Conservation (phyloP, 2,113 vertebrate species). For the Nanorana parkeri region DNA sequence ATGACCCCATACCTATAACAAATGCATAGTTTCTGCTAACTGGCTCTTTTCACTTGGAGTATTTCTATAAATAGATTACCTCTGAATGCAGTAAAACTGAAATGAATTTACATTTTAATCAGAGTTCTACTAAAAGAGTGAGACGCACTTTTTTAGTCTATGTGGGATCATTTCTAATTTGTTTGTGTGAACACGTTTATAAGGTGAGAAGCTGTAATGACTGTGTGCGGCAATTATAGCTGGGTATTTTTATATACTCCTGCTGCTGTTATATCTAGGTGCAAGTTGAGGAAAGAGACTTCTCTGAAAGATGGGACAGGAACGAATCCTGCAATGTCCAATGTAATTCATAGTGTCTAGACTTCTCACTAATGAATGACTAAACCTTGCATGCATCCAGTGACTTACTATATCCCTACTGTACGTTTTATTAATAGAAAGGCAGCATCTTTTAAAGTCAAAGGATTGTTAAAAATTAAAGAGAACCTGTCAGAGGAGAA, state of each 20-base stretch:
- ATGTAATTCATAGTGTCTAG: neutral
- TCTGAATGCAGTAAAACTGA: slow-evolving; percentile 3
- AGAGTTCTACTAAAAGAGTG: neutral
- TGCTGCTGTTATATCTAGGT: slow-evolving; percentile 1
- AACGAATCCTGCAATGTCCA: neutral
- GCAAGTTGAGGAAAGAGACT: neutral
- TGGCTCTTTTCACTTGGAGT: neutral
- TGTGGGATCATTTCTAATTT: neutral
- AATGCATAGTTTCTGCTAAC: neutral
- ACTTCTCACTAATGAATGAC: neutral
- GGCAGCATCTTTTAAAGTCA: too few species aligned
- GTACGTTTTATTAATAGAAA: too few species aligned
- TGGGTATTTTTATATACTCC: neutral
- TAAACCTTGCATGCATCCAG: neutral
- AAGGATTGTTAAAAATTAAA: too few species aligned
- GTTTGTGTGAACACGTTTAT: slow-evolving; percentile 21
- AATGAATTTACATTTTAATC: neutral
- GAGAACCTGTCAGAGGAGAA: too few species aligned
- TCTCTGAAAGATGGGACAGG: neutral
- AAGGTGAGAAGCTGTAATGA: slow-evolving; percentile 24
- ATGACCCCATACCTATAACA: too few species aligned
- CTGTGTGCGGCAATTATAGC: neutral
- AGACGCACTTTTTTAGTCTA: slow-evolving; percentile 11
- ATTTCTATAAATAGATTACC: slow-evolving; percentile 1
- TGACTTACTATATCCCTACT: too few species aligned